Conservation (phyloP, 2,113 vertebrate genomes). For the Jacana jacana region DNA sequence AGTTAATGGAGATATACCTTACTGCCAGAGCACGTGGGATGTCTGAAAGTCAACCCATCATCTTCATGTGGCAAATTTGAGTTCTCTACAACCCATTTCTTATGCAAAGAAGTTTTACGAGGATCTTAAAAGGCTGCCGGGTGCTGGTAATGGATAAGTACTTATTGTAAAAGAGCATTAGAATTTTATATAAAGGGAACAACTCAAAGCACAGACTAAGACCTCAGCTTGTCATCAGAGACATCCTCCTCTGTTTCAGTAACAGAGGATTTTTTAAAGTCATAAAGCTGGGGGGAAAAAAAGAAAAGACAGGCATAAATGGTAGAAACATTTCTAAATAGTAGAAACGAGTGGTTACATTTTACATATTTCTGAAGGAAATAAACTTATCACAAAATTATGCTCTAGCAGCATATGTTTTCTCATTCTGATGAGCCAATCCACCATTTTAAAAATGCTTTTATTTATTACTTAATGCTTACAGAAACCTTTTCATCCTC, state of each 20-base stretch:
- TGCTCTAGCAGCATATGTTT: no score
- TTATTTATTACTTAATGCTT: not conserved
- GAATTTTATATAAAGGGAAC: not conserved
- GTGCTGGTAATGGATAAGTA: not conserved
- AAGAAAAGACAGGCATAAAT: not conserved
- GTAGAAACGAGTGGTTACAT: not conserved
- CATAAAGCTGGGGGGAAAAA: not conserved
- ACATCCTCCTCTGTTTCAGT: not conserved
- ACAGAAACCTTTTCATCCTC: not conserved
- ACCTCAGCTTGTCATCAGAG: not conserved
- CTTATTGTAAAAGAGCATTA: not conserved
- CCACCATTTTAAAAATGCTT: not conserved
- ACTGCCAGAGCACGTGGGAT: not conserved
- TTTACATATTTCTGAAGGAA: not conserved
- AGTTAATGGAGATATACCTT: not conserved
- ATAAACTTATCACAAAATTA: not conserved
- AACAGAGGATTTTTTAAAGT: not conserved
- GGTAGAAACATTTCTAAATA: not conserved
- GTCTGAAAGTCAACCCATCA: not conserved
- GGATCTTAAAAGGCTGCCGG: not conserved
- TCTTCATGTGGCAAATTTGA: not conserved
- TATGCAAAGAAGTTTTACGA: not conserved
- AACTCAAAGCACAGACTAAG: not conserved
- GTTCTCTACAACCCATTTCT: not conserved
- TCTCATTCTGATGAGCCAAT: no score